A percentile compares a stretch with the other conserved stretches of the same genome.
Conservation (phyloP, 2,797 vertebrate species). For the Helostoma temminkii region DNA sequence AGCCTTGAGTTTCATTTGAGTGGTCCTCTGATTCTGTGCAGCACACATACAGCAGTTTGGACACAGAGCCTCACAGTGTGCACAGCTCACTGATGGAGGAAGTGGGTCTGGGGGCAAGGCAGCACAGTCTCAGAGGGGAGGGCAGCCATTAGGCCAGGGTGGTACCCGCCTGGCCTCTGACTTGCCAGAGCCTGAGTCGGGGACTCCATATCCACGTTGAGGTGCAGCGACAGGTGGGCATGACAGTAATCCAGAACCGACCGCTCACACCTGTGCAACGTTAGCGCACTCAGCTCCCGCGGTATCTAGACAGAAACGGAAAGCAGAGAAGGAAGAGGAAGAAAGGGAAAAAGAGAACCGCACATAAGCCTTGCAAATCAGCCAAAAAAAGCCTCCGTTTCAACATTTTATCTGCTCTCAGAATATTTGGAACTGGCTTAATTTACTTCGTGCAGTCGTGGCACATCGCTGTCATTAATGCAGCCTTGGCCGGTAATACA, state of each 20-base stretch:
- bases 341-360: constrained; percentile 30
- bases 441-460: constrained; percentile 67
- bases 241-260: constrained; percentile 93
- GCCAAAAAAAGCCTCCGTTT: constrained; percentile 31
- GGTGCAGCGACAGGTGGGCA: constrained; percentile 91
- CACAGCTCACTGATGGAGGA: constrained; percentile 75
- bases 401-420: constrained; percentile 43
- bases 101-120: constrained; percentile 75
- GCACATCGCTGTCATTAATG: constrained; percentile 70
- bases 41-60: constrained; percentile 46
- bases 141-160: constrained; percentile 57
- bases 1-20: constrained; percentile 49
- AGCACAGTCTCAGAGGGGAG: constrained; percentile 69
- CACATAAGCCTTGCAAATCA: constrained; percentile 33
- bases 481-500: constrained; percentile 66
- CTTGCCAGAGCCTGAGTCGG: constrained; percentile 72
- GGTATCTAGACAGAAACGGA: constrained; percentile 82
- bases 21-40: constrained; percentile 41
- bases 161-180: constrained; percentile 61
- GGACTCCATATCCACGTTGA: constrained; percentile 86
- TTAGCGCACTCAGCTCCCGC: constrained; percentile 91
- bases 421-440: constrained; percentile 65
- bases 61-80: constrained; percentile 52
- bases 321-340: constrained; percentile 27
- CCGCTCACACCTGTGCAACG: constrained; percentile 92